Base-by-base conservation (phyloP, 2,797 vertebrate genomes). In the Hypotaenidia philippensis region DNA sequence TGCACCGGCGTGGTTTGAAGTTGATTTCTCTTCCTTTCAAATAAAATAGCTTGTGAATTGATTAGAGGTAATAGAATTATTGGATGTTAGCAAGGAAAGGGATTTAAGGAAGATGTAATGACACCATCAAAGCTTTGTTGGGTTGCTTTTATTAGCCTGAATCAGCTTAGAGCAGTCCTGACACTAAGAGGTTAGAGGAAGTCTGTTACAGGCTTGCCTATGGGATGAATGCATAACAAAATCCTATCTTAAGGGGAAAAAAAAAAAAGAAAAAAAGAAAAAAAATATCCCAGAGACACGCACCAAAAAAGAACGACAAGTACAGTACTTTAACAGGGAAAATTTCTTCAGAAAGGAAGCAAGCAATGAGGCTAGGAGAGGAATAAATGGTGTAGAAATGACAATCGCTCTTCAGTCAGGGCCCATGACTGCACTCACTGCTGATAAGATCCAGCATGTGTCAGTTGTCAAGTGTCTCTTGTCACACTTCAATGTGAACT, bases 361-460 rank as follows among this genome's bases (percentile, higher is more conserved):
- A 78, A 97, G 97, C 98, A 97, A 97, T 97, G 97, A 98, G 97
- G 97, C 97, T 97, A 91, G 96, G 97, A 85, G 77, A 97, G 95
- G 98, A 99, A 99, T 99, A 99, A 99, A 99, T 99, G 99, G 98
- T 97, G 98, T 98, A 98, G 98, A 97, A 99, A 98, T 99, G 99
- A 99, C 98, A 99, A 98, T 98, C 97, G 97, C 98, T 99, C 98
- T 98, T 99, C 98, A 98, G 98, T 97, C 95, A 97, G 98, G 98
- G 97, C 98, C 98, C 98, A 97, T 98, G 97, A 98, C 98, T 98
- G 97, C 98, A 97, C 98, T 98, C 94, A 96, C 97, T 97, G 98
- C 98, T 98, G 99, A 98, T 99, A 98, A 98, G 98, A 99, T 98
- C 98, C 98, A 98, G 98, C 96, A 71, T 96, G 98, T 99, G 98